Base-by-base conservation (phyloP, 2,797 vertebrate genomes). In the Poecilia velifera region DNA sequence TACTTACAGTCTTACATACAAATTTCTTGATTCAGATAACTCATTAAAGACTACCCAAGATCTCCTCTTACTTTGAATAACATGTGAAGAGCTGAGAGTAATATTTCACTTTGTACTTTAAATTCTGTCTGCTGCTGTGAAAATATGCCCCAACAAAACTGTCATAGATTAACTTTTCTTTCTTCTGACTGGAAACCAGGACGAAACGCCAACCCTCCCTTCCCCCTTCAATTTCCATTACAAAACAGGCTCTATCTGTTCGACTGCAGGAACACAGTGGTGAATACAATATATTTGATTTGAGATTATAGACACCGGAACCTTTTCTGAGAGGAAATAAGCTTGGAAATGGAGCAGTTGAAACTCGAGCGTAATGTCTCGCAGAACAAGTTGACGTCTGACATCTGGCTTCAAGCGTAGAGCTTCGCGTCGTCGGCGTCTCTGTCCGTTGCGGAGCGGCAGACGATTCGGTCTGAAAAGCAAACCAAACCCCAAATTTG, bases 201-300 rank as follows among this genome's bases (percentile, higher is more conserved):
- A 88, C 55, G 41, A 64, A 86, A 89, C 41, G 70, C 71, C 75
- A 57, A 62, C 82, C 82, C 80, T 76, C 41, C 6, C 31, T 72
- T n/a, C 51, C 57, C 10, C 12, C 14, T 2, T 59, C 39, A 16
- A n/a, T 55, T 51, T 74, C 68, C 36, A 55, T 1, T 47, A 31
- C 25, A 78, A 76, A 77, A 77, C 7, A 31, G 6, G 0, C 76
- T 51, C 55, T 59, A 76, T 82, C n/a, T 66, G 46, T 68, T 80
- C 68, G 20, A 53, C 36, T 47, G 28, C 75, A 77, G 28, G 62
- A 45, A 72, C 5, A 75, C 86, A 89, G 90, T 92, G 92, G 91
- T 92, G 91, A 94, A 93, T 94, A 88, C 91, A 94, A 92, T 95
- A 92, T 95, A 94, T 95, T 95, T 92, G 57, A 85, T 91, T 91